Percentiles rank a stretch among this genome's conserved stretches.
Conservation (phyloP, 1,140 invertebrate species). For the Wasmannia auropunctata region DNA sequence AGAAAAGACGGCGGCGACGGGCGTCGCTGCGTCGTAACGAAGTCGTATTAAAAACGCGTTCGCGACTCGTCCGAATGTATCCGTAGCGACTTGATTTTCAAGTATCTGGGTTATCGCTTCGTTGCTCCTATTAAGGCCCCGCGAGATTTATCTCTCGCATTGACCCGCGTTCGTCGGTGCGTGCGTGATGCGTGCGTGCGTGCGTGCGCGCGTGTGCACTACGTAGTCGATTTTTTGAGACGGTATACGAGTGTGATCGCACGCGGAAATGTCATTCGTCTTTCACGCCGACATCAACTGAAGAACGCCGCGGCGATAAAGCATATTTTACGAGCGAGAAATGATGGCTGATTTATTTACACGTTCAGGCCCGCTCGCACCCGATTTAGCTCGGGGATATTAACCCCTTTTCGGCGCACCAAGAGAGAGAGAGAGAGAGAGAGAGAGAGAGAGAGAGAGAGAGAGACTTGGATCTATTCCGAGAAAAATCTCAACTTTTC, state of each 20-base stretch:
- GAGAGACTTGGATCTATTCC: conserved; percentile 24
- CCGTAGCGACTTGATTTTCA: conserved; percentile 54
- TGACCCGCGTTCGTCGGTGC: conserved; percentile 71
- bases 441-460: background rate
- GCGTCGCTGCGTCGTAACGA: conserved; percentile 9
- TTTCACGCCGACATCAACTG: background rate
- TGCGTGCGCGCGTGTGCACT: background rate
- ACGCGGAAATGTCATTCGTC: background rate
- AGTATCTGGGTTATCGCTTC: conserved; percentile 81
- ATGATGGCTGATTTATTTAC: conserved; percentile 54
- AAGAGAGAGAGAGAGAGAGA: background rate
- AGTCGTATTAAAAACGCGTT: background rate
- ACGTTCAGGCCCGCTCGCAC: background rate
- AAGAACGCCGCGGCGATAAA: conserved; percentile 24
- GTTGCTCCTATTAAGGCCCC: conserved; percentile 74
- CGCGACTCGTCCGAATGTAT: background rate
- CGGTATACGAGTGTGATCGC: conserved; percentile 59
- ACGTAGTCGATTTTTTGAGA: conserved; percentile 8
- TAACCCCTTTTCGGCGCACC: conserved; percentile 30
- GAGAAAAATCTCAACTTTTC: conserved; percentile 18
- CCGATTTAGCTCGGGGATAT: conserved; percentile 52
- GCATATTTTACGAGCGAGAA: conserved; percentile 23
- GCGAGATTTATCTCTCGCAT: conserved; percentile 76
- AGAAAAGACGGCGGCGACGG: background rate
- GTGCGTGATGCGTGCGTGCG: conserved; percentile 4